These are phyloP conservation scores for Anthonomus grandis DNA, from an alignment of 1,140 invertebrate genomes.

Conservation along the genomic window DNA sequence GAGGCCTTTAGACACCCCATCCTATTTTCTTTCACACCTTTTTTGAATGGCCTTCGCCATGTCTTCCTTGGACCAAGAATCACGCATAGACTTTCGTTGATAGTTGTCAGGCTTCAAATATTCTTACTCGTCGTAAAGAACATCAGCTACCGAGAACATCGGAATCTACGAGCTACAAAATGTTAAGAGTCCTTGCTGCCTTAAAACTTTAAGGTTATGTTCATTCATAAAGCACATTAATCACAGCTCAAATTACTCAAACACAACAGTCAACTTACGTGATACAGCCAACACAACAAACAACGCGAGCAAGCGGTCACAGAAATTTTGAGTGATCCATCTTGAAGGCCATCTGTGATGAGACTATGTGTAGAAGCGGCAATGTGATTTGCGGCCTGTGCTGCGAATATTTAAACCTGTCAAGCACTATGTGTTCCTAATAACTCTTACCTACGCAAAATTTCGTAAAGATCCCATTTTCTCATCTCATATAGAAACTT, in stretches of 20 bases:
- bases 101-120: neutral
- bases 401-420: no score
- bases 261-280: neutral
- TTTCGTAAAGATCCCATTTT: no score
- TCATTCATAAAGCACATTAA: neutral
- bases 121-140: neutral
- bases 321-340: no score
- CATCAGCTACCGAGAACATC: neutral
- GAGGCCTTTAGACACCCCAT: neutral
- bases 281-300: neutral
- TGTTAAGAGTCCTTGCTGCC: neutral
- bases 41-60: no score
- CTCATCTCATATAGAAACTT: no score
- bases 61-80: no score
- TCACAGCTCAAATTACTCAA: neutral
- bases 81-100: neutral
- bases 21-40: neutral
- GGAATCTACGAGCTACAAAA: neutral
- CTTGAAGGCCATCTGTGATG: conserved; percentile 4
- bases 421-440: no score
- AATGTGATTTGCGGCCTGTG: no score
- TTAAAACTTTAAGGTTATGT: neutral
- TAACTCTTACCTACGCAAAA: no score
- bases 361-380: no score
- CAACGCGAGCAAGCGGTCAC: neutral